A percentile compares a stretch with the other conserved stretches of the same genome.
These are phyloP conservation scores for Collichthys lucidus DNA, from an alignment of 2,113 vertebrate genomes.

Conservation along the genomic window DNA sequence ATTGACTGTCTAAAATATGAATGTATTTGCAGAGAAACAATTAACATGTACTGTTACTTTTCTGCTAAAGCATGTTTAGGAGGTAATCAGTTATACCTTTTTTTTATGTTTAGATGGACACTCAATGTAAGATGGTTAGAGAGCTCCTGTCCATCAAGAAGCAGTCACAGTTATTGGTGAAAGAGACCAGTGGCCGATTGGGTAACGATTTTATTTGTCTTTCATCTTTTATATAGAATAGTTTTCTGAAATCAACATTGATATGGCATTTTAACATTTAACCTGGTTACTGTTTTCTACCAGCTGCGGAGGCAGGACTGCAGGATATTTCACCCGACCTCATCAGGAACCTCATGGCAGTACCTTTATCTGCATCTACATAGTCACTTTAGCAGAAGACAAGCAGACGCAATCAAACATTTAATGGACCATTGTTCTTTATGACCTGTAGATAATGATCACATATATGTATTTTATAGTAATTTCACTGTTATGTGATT, in stretches of 20 bases:
- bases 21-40: not conserved
- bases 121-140: constrained; percentile 79
- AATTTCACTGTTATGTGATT: constrained; percentile 5
- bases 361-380: constrained; percentile 54
- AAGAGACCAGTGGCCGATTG: constrained; percentile 80
- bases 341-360: constrained; percentile 71
- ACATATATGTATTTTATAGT: constrained; percentile 2
- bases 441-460: constrained; percentile 4
- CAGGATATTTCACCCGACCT: constrained; percentile 74
- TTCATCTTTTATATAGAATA: not conserved
- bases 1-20: not conserved
- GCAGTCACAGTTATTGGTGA: constrained; percentile 75
- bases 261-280: not conserved
- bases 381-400: constrained; percentile 31
- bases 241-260: constrained; percentile 3
- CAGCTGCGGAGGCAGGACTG: constrained; percentile 79
- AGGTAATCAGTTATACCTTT: not conserved
- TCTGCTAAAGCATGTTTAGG: not conserved
- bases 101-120: constrained; percentile 77
- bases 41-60: not conserved
- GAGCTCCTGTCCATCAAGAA: constrained; percentile 79
- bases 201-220: constrained; percentile 68
- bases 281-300: constrained; percentile 19
- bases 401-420: constrained; percentile 1
- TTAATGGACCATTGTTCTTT: not conserved